A percentile compares a stretch with the other conserved stretches of the same genome.
phyloP scores from a whole-genome alignment of 1,140 invertebrate species.

The Octopus sinensis region DNA sequence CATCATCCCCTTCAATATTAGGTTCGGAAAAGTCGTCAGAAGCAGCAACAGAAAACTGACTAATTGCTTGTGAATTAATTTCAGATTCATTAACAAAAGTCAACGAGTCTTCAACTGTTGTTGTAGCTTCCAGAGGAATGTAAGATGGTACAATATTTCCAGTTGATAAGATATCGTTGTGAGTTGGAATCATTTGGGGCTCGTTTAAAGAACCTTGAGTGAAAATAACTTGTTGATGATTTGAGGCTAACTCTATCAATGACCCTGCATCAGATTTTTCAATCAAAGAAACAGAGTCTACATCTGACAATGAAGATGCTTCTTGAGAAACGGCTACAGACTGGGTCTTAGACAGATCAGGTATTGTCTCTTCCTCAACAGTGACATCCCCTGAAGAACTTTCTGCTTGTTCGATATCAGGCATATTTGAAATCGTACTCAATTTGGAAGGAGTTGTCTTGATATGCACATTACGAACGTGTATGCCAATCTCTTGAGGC shows the following conservation, averaged over 20 bases:
- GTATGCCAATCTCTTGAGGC: conserved; percentile 37
- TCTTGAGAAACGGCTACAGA: neutral
- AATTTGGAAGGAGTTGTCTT: neutral
- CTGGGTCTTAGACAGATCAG: neutral
- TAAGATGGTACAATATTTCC: neutral
- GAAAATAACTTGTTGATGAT: neutral
- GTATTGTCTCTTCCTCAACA: neutral
- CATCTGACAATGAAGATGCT: neutral
- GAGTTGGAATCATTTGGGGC: neutral
- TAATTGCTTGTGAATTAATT: neutral
- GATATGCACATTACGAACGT: conserved; percentile 42
- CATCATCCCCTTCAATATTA: neutral
- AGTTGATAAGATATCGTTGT: neutral
- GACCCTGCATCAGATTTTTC: neutral
- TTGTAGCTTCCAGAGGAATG: neutral
- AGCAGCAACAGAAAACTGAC: conserved; percentile 11
- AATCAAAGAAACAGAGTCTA: neutral
- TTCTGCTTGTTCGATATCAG: neutral
- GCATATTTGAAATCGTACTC: neutral
- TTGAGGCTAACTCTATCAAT: neutral
- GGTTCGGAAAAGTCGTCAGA: conserved; percentile 32
- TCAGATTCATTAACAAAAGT: neutral
- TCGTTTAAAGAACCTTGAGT: neutral
- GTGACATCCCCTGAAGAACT: neutral
- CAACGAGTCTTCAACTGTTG: neutral